Evolutionary conservation across 2,888 invertebrate genomes (phyloP).

Genomic region (Dynastes grantii): DNA sequence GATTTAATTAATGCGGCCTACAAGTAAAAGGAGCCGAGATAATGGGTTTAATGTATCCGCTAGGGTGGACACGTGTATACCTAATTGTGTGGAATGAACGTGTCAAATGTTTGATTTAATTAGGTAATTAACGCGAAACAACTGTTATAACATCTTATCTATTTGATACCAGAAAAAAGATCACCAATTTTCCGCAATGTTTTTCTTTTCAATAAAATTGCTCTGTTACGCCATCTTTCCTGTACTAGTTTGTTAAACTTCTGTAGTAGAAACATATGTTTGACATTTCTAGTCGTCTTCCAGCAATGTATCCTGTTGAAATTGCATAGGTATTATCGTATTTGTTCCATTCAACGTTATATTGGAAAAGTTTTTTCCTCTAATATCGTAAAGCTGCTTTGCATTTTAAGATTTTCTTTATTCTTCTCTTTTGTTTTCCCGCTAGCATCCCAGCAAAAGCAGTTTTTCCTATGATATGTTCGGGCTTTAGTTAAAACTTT

Average conservation of each 20-base stretch:
- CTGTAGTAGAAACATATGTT: too few species aligned
- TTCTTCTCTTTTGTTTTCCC: not conserved
- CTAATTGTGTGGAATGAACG: too few species aligned
- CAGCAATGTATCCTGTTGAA: not conserved
- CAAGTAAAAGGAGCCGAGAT: slow-evolving; percentile 1
- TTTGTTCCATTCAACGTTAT: slow-evolving; percentile 24
- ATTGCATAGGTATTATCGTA: slow-evolving; percentile 17
- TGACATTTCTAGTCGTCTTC: too few species aligned
- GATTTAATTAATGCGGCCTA: slow-evolving; percentile 3
- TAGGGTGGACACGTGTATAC: too few species aligned
- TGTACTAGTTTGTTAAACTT: too few species aligned
- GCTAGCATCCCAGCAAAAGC: not conserved
- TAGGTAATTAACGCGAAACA: not conserved
- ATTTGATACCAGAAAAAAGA: too few species aligned
- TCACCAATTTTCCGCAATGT: too few species aligned
- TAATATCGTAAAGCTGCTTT: slow-evolving; percentile 35
- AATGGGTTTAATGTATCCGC: too few species aligned
- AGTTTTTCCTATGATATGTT: slow-evolving; percentile 18
- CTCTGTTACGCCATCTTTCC: too few species aligned
- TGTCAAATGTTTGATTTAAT: too few species aligned
- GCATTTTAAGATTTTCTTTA: slow-evolving; percentile 31
- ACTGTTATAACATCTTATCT: not conserved
- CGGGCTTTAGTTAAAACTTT: slow-evolving; percentile 31
- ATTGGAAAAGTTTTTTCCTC: slow-evolving; percentile 41
- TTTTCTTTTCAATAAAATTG: too few species aligned